Conservation (phyloP, 2,797 vertebrate genomes). For the Petrocephalus sullivani region DNA sequence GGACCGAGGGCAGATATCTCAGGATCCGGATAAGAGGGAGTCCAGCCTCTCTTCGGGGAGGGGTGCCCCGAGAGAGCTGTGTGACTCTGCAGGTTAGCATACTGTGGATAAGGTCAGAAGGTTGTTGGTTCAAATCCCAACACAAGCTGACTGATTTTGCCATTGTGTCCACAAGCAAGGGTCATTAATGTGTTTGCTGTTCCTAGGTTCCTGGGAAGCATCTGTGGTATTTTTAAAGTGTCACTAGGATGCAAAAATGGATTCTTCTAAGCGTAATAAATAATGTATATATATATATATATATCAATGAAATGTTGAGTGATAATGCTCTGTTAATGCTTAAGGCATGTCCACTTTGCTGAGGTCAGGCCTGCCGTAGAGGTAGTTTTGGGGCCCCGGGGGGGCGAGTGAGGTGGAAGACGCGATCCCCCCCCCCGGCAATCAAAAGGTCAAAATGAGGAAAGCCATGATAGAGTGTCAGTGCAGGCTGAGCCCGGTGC, state of each 20-base stretch:
- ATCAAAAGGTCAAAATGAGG: slow-evolving; percentile 7
- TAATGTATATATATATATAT: neutral
- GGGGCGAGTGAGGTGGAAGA: neutral
- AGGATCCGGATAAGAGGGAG: neutral
- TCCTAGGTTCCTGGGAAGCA: neutral
- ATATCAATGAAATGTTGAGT: neutral
- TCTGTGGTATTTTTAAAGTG: neutral
- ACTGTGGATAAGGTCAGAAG: neutral
- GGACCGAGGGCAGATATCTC: neutral
- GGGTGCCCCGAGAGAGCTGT: neutral
- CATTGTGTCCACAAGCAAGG: neutral
- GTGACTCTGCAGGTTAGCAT: neutral
- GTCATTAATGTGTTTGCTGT: neutral
- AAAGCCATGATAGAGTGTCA: neutral
- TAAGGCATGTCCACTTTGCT: neutral
- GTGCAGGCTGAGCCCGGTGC: neutral
- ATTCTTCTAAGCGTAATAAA: neutral
- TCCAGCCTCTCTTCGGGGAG: neutral
- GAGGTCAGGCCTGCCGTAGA: neutral
- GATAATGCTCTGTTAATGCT: neutral
- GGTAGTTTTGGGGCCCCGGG: neutral
- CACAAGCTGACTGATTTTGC: neutral
- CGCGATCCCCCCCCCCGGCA: neutral
- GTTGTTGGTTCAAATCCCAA: neutral
- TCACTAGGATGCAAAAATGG: neutral